Evolutionary conservation across 2,888 invertebrate genomes (phyloP), one percentile per base, ranked within the genome.

Genomic region (Periphyllus acericola): DNA sequence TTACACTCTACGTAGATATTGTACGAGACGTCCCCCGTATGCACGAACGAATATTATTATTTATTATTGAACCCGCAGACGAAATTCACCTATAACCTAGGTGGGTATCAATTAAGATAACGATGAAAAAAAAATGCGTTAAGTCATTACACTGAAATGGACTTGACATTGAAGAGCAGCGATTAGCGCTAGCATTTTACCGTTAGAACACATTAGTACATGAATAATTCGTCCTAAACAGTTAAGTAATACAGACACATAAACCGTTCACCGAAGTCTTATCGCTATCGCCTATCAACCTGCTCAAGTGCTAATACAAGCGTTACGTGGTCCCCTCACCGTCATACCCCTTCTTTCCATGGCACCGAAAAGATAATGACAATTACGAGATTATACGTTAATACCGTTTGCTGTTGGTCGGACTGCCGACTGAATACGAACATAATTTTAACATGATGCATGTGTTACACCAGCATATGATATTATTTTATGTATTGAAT

Each of bases 161-260:
- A 83, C 83, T 83, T 83, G 83, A 83, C 83, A 83, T 83, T 83
- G 83, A 75, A 83, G 75, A 29, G 80, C 9, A 8, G 60, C 55
- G 60, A 75, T 75, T 75, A 83, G 29, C 25, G 29, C 32, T 17
- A 11, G 17, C 60, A 25, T 83, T n/a, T 36, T 29, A 60, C 74
- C 72, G 36, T 60, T 32, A n/a, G 72, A 21, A 72, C 34, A 79
- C n/a, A 40, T 9, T 79, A 55, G 66, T 29, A 66, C 19, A 34
- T 29, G 0, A 25, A 79, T 79, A n/a, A 19, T n/a, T 21, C 60
- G 60, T 60, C 25, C 60, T 60, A 25, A 60, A 60, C 60, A 25
- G 60, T 60, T 60, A 0, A 46, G 14, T 46, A 14, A 25, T 21
- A 60, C 60, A 60, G 6, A 60, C 25, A 55, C 29, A 34, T 32